These are phyloP conservation scores for Eulithis prunata DNA, from an alignment of 2,888 invertebrate species.

Conservation along the genomic window DNA sequence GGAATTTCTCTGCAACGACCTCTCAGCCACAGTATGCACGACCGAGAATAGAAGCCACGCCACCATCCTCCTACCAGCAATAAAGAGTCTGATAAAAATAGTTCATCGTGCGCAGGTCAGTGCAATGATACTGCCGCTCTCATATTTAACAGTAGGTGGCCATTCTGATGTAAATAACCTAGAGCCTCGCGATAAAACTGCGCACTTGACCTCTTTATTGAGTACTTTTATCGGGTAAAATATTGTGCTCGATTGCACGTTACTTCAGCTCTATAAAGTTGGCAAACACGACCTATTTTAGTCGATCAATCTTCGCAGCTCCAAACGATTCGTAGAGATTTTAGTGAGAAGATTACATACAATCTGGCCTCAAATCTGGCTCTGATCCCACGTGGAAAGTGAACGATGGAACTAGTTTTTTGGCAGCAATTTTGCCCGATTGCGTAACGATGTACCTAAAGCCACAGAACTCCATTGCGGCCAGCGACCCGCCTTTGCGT, in stretches of 20 bases:
- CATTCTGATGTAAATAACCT: conserved; percentile 54
- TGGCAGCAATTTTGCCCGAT: conserved; percentile 70
- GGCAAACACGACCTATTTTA: conserved; percentile 31
- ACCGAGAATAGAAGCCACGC: conserved; percentile 38
- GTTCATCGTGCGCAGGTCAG: conserved; percentile 57
- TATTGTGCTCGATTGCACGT: conserved; percentile 50
- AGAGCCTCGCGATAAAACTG: conserved; percentile 55
- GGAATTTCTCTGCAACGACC: conserved; percentile 34
- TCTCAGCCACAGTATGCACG: conserved; percentile 30
- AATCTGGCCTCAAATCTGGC: conserved; percentile 47
- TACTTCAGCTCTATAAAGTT: conserved; percentile 42
- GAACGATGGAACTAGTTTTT: conserved; percentile 70
- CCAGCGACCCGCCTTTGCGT: conserved; percentile 64
- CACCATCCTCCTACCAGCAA: conserved; percentile 32
- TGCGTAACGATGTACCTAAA: conserved; percentile 68
- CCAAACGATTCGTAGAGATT: conserved; percentile 31
- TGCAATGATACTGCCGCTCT: conserved; percentile 52
- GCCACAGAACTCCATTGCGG: conserved; percentile 53
- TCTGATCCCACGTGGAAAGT: conserved; percentile 61
- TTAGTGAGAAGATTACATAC: conserved; percentile 31
- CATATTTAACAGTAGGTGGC: conserved; percentile 49
- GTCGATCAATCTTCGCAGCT: conserved; percentile 31
- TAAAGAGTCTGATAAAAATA: conserved; percentile 44
- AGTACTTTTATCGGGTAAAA: conserved; percentile 61
- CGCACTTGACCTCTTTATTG: conserved; percentile 73